A percentile compares a stretch with the other conserved stretches of the same genome.
These are phyloP conservation scores for Aplidium turbinatum DNA, from an alignment of 23 tunicate species.

Conservation along the genomic window DNA sequence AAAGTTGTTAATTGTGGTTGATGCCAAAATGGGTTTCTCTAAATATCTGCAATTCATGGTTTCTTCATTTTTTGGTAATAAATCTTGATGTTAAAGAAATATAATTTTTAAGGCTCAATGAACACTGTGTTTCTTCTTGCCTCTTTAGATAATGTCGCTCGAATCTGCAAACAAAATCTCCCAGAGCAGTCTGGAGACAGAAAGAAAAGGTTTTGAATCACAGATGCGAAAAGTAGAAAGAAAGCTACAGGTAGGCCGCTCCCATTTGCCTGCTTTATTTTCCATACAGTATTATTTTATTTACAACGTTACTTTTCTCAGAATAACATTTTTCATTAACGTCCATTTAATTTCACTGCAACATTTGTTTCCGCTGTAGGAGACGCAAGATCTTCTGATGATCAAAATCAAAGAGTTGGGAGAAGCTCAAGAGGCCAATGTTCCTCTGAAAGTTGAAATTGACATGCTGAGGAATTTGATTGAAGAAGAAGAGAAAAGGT, in stretches of 20 bases:
- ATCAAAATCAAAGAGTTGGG: slow-evolving; percentile 75
- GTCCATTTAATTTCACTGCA: not conserved
- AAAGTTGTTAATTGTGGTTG: too few relatives aligned
- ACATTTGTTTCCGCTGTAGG: slow-evolving; percentile 29
- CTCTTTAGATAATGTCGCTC: slow-evolving; percentile 41
- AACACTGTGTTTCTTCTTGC: not conserved
- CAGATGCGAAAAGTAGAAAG: slow-evolving; percentile 56
- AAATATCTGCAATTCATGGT: too few relatives aligned
- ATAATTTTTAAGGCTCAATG: too few relatives aligned
- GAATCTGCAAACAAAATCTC: slow-evolving; percentile 54
- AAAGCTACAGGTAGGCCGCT: slow-evolving; percentile 73
- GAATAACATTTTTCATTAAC: not conserved
- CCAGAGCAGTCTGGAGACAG: slow-evolving; percentile 50
- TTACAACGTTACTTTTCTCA: not conserved
- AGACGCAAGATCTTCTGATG: slow-evolving; percentile 84
- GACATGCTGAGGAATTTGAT: slow-evolving; percentile 71
- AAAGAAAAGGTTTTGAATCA: slow-evolving; percentile 49
- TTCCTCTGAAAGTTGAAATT: slow-evolving; percentile 77
- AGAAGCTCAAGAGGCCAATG: slow-evolving; percentile 66
- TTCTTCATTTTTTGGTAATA: not conserved
- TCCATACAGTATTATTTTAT: too few relatives aligned
- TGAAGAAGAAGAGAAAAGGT: slow-evolving; percentile 89
- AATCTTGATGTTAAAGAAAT: too few relatives aligned
- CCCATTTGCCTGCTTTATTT: too few relatives aligned
- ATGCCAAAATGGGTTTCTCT: too few relatives aligned